Conservation (phyloP, 2,888 invertebrate species). For the Malthinus flaveolus region DNA sequence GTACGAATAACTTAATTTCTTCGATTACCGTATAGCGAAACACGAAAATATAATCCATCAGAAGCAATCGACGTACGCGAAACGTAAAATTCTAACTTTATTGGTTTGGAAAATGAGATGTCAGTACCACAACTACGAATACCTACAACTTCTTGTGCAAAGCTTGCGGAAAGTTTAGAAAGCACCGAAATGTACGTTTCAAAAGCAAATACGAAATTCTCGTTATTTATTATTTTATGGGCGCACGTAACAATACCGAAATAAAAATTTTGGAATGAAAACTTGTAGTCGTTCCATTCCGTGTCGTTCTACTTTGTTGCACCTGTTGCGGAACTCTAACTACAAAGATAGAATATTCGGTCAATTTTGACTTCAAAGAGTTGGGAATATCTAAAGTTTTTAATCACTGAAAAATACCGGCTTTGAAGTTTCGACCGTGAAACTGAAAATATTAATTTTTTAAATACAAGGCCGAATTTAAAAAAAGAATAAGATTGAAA, state of each 20-base stretch:
- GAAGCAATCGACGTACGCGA: neutral
- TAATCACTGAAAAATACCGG: constrained; percentile 25
- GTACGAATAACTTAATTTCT: too few species aligned
- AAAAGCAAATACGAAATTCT: too few species aligned
- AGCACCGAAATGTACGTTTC: too few species aligned
- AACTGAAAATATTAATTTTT: constrained; percentile 18
- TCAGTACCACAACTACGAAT: neutral
- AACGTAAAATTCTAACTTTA: neutral
- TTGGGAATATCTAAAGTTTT: constrained; percentile 19
- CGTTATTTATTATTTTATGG: neutral
- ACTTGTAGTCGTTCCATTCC: constrained; percentile 15
- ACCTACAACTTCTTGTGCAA: neutral
- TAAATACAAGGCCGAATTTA: neutral
- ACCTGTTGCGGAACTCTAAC: constrained; percentile 28
- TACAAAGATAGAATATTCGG: constrained; percentile 28
- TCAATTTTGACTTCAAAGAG: constrained; percentile 28
- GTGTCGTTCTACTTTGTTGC: constrained; percentile 19
- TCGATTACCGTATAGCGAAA: too few species aligned
- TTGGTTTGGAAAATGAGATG: neutral
- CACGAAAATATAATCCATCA: too few species aligned
- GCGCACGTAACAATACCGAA: neutral
- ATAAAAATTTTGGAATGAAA: constrained; percentile 14
- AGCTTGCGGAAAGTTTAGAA: neutral
- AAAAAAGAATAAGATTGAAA: neutral
- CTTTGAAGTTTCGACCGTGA: constrained; percentile 28